A percentile compares a stretch with the other conserved stretches of the same genome.
Conservation (phyloP, 2,797 vertebrate species). For the Bufotes viridis region DNA sequence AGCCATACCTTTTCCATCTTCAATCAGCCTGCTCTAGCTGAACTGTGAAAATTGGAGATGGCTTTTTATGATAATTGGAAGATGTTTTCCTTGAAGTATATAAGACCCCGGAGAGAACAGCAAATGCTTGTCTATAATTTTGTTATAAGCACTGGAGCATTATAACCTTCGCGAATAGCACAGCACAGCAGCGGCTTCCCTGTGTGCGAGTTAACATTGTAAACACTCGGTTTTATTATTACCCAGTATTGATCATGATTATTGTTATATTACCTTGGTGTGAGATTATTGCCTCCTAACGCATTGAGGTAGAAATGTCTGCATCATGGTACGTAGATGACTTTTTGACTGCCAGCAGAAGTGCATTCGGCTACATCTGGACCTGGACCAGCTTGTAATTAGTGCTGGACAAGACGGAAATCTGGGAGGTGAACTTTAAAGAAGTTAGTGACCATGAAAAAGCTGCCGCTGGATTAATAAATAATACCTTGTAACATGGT, state of each 20-base stretch:
- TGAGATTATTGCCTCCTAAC: slow-evolving; percentile 25
- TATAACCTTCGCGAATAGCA: slow-evolving; percentile 68
- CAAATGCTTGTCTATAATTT: slow-evolving; percentile 76
- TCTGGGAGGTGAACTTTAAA: slow-evolving; percentile 5
- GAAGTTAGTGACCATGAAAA: slow-evolving; percentile 26
- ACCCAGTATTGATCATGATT: slow-evolving; percentile 39
- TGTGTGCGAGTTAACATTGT: slow-evolving; percentile 52
- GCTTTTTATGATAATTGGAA: slow-evolving; percentile 78
- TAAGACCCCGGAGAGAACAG: slow-evolving; percentile 70
- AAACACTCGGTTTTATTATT: slow-evolving; percentile 43
- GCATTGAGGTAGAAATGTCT: slow-evolving; percentile 36
- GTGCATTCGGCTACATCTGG: not conserved
- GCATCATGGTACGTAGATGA: not conserved
- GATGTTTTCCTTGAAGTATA: slow-evolving; percentile 74
- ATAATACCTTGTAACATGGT: slow-evolving; percentile 19
- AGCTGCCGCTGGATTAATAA: slow-evolving; percentile 26
- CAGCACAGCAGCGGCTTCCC: slow-evolving; percentile 24
- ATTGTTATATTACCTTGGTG: slow-evolving; percentile 45
- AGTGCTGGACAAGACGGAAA: slow-evolving; percentile 8
- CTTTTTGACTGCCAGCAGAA: slow-evolving; percentile 3
- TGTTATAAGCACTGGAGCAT: slow-evolving; percentile 72
- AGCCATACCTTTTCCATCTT: slow-evolving; percentile 71
- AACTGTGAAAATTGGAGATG: slow-evolving; percentile 76
- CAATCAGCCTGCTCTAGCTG: slow-evolving; percentile 74
- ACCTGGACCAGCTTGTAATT: slow-evolving; percentile 7